These are phyloP conservation scores for Danaus plexippus DNA, from an alignment of 1,140 invertebrate species.

Conservation along the genomic window DNA sequence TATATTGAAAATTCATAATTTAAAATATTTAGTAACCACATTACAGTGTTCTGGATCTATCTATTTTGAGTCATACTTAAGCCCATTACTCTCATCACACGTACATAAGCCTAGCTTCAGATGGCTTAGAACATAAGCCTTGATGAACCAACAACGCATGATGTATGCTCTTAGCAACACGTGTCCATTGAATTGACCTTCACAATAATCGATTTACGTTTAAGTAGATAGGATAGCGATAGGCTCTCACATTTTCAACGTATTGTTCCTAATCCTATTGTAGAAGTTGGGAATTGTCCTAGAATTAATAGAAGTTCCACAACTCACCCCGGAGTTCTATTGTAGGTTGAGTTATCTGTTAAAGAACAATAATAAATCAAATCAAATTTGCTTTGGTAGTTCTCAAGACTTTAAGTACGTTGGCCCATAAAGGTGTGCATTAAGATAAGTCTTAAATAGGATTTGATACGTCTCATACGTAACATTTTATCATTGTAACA, in stretches of 20 bases:
- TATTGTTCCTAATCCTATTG: slow-evolving; percentile 62
- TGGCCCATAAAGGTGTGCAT: too few species aligned
- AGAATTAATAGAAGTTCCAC: slow-evolving; percentile 66
- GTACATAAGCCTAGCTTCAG: slow-evolving; percentile 1
- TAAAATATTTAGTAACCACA: too few species aligned
- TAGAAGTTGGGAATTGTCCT: slow-evolving; percentile 57
- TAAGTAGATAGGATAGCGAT: slow-evolving; percentile 39
- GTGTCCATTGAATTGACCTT: slow-evolving; percentile 21
- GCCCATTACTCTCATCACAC: too few species aligned
- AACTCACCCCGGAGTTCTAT: slow-evolving; percentile 55
- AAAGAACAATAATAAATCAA: slow-evolving; percentile 70
- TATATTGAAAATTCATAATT: too few species aligned
- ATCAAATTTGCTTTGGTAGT: slow-evolving; percentile 48
- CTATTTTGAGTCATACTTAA: too few species aligned
- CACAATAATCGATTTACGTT: slow-evolving; percentile 16
- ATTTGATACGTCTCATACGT: too few species aligned
- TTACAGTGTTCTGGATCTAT: too few species aligned
- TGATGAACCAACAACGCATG: slow-evolving; percentile 11
- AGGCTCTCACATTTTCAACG: slow-evolving; percentile 50
- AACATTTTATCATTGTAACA: too few species aligned
- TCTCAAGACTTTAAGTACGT: too few species aligned
- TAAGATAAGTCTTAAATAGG: too few species aligned
- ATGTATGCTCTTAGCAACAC: slow-evolving; percentile 9
- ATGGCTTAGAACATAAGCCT: slow-evolving; percentile 9
- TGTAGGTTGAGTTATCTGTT: slow-evolving; percentile 65